Evolutionary conservation across 2,888 invertebrate species (phyloP).

Genomic region (Dolichopus griseipennis): DNA sequence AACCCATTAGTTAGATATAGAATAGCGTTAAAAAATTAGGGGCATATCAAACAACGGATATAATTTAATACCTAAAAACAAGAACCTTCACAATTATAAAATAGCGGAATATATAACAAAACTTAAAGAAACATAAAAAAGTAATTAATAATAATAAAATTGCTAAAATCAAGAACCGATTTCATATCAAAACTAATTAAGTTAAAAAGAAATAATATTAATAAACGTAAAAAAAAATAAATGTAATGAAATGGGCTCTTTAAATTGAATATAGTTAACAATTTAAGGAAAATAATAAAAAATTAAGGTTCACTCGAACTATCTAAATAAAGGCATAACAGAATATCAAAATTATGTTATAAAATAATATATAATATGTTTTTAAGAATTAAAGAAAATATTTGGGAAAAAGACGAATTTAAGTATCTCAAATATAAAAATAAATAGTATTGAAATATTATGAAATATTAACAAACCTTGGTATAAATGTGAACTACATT

Average conservation of each 20-base stretch:
- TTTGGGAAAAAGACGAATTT: background rate
- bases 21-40: background rate
- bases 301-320: background rate
- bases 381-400: background rate
- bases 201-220: background rate
- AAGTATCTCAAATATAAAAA: background rate
- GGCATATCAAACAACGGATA: background rate
- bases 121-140: background rate
- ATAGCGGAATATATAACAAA: background rate
- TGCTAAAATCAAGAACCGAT: background rate
- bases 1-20: background rate
- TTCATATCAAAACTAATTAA: background rate
- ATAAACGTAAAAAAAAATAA: background rate
- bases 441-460: no score
- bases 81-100: no score
- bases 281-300: background rate
- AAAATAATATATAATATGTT: background rate
- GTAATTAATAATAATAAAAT: background rate
- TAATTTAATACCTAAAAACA: no score
- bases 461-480: background rate
- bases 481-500: background rate
- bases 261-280: background rate
- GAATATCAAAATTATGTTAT: background rate
- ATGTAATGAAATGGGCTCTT: background rate
- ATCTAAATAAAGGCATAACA: background rate